Evolutionary conservation across 2,113 vertebrate species (phyloP), one percentile per base, ranked within the genome.

Genomic region (Rhabdornis inornatus): DNA sequence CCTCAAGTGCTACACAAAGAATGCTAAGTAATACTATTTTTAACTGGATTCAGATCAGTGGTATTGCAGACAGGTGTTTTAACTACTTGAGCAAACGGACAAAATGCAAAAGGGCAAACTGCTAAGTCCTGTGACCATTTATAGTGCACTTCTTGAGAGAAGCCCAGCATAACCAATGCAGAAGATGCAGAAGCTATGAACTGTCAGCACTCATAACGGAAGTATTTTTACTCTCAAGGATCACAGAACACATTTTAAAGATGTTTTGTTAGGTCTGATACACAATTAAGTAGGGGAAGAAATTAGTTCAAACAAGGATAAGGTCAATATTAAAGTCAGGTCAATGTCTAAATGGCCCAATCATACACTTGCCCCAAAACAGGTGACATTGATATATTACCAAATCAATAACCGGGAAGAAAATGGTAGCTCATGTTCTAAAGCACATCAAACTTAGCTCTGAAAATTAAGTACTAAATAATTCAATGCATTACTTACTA

Each of bases 131-230:
- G 60, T 94, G 83, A 94, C 89, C 95, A 91, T 95, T 87, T 95
- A 94, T 80, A 97, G 97, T 69, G 83, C 93, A 42, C 80, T 93
- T 79, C 94, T 94, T 93, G 66, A 96, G 50, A 96, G 83, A 97
- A 95, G 80, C 56, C 70, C 94, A 90, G 94, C 78, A 87, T 64
- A 95, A 80, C 96, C 92, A 91, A 93, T 42, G 52, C 74, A 95
- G 93, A 89, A 79, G 91, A 95, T 90, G 89, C 47, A 92, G 64
- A 94, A 91, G 88, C 93, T 59, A 63, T 45, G 74, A 97, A 95
- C 75, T 61, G 90, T 85, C 92, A 92, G 57, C 87, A 91, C 88
- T 87, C 77, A n/a, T 72, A 96, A 91, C 24, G 31, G 60, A 96
- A 97, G 83, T 87, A 82, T 93, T 95, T 97, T 95, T 84, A 88